These are phyloP conservation scores for Percina caprodes DNA, from an alignment of 2,113 vertebrate species.

Conservation along the genomic window DNA sequence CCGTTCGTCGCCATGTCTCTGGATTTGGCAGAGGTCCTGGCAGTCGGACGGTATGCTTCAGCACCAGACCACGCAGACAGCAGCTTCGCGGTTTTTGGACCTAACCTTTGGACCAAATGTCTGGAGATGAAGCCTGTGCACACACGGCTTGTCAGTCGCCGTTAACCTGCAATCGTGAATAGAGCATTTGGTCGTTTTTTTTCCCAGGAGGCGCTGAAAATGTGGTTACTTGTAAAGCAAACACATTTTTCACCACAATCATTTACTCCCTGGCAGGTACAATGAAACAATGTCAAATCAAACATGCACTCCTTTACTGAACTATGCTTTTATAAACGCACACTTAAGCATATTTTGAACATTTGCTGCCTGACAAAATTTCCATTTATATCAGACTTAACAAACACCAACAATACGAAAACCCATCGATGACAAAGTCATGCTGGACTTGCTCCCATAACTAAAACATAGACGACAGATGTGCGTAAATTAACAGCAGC, in stretches of 20 bases:
- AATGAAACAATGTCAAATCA: conserved; percentile 15
- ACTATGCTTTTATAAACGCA: conserved; percentile 23
- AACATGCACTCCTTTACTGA: conserved; percentile 11
- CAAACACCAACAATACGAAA: conserved; percentile 33
- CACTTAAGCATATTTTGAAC: conserved; percentile 13
- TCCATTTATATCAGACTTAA: conserved; percentile 54
- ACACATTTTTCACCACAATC: conserved; percentile 35
- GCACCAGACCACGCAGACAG: conserved; percentile 97
- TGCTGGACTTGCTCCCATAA: conserved; percentile 55
- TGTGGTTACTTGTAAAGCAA: conserved; percentile 36
- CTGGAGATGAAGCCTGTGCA: conserved; percentile 67
- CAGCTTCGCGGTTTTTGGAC: conserved; percentile 90
- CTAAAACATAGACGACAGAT: conserved; percentile 60
- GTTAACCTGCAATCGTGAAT: conserved; percentile 80
- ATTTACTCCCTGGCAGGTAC: conserved; percentile 11
- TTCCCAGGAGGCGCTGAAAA: conserved; percentile 45
- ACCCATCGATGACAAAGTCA: conserved; percentile 60
- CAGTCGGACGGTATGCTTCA: conserved; percentile 86
- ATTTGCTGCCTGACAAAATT: conserved; percentile 41
- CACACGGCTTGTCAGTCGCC: conserved; percentile 73
- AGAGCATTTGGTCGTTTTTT: conserved; percentile 66
- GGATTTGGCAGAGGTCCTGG: conserved; percentile 89
- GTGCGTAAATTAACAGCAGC: conserved; percentile 58
- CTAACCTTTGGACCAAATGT: conserved; percentile 72
- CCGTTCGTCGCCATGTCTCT: conserved; percentile 96